Conservation (phyloP, 1,140 invertebrate genomes). For the Anadara kagoshimensis region DNA sequence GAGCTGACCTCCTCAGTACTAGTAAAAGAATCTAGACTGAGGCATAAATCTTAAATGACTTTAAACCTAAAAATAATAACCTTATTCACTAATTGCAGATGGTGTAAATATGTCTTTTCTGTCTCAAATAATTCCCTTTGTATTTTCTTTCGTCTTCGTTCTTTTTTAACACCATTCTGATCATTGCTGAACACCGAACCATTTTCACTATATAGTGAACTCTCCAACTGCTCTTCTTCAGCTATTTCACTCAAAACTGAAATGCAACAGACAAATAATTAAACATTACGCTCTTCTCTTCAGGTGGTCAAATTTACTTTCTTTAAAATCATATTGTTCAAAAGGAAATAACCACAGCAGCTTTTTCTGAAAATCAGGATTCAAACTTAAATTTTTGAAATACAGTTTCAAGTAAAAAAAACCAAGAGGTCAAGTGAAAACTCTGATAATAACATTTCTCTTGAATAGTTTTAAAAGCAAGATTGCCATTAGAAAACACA, state of each 20-base stretch:
- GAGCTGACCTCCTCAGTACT: too few relatives aligned
- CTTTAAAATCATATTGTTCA: too few relatives aligned
- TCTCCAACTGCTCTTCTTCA: slow-evolving; percentile 42
- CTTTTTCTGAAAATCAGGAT: too few relatives aligned
- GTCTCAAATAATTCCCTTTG: slow-evolving; percentile 82
- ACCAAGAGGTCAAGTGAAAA: too few relatives aligned
- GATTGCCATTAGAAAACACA: too few relatives aligned
- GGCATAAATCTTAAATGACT: neutral
- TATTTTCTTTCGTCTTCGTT: slow-evolving; percentile 61
- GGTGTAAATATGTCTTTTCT: slow-evolving; percentile 82
- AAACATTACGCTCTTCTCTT: too few relatives aligned
- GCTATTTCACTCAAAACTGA: slow-evolving; percentile 54
- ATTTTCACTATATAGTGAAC: slow-evolving; percentile 12
- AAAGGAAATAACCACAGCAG: too few relatives aligned
- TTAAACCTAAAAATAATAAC: slow-evolving; percentile 60
- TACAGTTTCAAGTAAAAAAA: too few relatives aligned
- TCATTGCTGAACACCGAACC: slow-evolving; percentile 29
- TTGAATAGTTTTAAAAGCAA: too few relatives aligned
- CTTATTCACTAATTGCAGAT: slow-evolving; percentile 81
- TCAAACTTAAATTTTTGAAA: too few relatives aligned
- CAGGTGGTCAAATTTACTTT: too few relatives aligned
- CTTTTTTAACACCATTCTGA: slow-evolving; percentile 46
- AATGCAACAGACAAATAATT: slow-evolving; percentile 4
- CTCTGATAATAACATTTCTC: too few relatives aligned
- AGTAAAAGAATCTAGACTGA: neutral